Conservation (phyloP, 2,888 invertebrate species). For the Hesperia comma region DNA sequence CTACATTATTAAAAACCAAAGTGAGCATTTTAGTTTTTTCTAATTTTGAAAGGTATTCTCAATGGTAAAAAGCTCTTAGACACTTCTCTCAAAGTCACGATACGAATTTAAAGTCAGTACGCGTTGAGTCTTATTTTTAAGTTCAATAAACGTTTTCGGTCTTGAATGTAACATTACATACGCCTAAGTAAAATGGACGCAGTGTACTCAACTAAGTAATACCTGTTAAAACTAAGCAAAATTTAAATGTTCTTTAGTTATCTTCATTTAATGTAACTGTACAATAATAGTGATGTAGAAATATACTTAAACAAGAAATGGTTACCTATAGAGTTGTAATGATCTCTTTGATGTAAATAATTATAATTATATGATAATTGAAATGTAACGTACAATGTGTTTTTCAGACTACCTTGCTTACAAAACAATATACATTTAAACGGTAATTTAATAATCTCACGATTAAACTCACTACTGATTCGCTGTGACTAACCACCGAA, state of each 20-base stretch:
- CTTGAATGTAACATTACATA: background rate
- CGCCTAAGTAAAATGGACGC: constrained; percentile 1
- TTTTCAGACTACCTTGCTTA: background rate
- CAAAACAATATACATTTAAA: no score
- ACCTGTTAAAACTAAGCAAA: background rate
- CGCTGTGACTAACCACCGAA: no score
- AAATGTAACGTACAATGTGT: background rate
- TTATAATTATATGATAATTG: constrained; percentile 1
- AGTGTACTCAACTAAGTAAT: constrained; percentile 3
- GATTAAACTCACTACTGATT: no score
- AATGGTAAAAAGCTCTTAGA: no score
- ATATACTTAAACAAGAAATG: constrained; percentile 24
- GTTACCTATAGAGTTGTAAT: constrained; percentile 40
- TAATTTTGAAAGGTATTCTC: no score
- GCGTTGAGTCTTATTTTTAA: no score
- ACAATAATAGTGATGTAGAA: constrained; percentile 1
- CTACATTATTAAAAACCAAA: no score
- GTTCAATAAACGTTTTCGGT: no score
- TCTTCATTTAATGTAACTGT: background rate
- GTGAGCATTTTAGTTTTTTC: no score
- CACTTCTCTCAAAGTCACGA: no score
- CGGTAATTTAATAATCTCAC: no score
- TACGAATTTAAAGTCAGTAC: no score
- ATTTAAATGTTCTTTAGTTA: background rate
- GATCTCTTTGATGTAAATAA: constrained; percentile 36